These are phyloP conservation scores for Halotydeus destructor DNA, from an alignment of 1,140 invertebrate species.

Conservation along the genomic window DNA sequence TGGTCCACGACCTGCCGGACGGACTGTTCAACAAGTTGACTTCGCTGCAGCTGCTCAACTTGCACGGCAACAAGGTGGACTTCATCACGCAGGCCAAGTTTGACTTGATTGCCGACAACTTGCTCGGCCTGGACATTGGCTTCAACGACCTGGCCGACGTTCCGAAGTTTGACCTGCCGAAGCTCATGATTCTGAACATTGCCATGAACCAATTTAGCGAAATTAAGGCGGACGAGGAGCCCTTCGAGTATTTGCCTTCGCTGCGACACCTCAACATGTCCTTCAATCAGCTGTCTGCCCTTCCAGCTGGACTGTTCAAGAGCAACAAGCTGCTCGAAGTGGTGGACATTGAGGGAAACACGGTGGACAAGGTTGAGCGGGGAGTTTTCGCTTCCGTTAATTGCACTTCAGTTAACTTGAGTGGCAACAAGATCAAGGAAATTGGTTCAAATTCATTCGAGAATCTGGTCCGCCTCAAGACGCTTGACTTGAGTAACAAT, in stretches of 20 bases:
- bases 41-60: conserved; percentile 42
- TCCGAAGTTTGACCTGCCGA: conserved; percentile 19
- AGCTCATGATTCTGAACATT: conserved; percentile 39
- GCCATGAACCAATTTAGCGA: conserved; percentile 52
- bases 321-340: conserved; percentile 9
- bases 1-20: conserved; percentile 58
- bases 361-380: conserved; percentile 8
- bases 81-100: conserved; percentile 48
- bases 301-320: conserved; percentile 11
- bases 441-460: conserved; percentile 21
- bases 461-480: conserved; percentile 20
- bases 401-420: conserved; percentile 12
- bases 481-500: conserved; percentile 20
- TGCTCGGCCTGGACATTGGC: conserved; percentile 46
- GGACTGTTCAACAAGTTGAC: conserved; percentile 40
- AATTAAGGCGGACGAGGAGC: conserved; percentile 31
- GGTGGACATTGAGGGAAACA: conserved; percentile 18
- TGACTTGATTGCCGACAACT: conserved; percentile 42
- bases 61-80: conserved; percentile 52
- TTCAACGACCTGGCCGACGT: conserved; percentile 44
- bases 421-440: conserved; percentile 21
- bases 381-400: conserved; percentile 10
- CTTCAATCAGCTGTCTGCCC: conserved; percentile 13
- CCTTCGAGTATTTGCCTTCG: conserved; percentile 9
- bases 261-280: conserved; percentile 17